Evolutionary conservation across 37 sponge, comb jelly and placozoan genomes (phyloP), one percentile per base, ranked within the genome.

Genomic region (Aplysina aerophoba): DNA sequence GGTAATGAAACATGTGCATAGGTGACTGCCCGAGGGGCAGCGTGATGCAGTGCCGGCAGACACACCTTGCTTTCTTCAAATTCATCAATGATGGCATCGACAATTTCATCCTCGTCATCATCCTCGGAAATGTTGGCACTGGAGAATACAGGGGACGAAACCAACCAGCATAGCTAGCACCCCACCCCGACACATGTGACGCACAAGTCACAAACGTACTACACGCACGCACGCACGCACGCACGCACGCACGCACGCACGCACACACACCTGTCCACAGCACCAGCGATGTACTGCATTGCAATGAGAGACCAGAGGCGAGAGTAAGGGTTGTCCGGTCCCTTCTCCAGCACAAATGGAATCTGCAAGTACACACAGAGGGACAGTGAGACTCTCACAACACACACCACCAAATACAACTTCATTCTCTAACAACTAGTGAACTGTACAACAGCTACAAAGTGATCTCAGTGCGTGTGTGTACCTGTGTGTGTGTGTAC

Each of bases 251-350:
- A 62, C 64, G 4, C 64, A 28, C 28, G 4, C 64, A 62, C 28
- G 11, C 12, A 11, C 64, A 28, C 20, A 21, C 73, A 71, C 73
- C 73, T 71, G 5, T 71, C 28, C 33, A 34, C 35, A 3, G 4
- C 20, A 4, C 37, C 37, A 21, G 37, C 20, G 5, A 71, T 34
- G 37, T 36, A 34, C 20, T 34, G 33, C 36, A 34, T 34, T 35
- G 73, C 73, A 19, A 71, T 27, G 5, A 71, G 31, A 19, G n/a
- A 35, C 73, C 73, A 71, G 20, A 71, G 20, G 31, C 37, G n/a
- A 5, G 34, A 34, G 12, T 71, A 71, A 35, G 73, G 73, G 73
- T 71, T 71, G 37, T 71, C 73, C 3, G 73, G 73, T 5, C 73
- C 73, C 20, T 71, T 71, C 37, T 71, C 73, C 33, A 71, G 33